Base-by-base conservation (phyloP, 37 sponge, comb jelly and placozoan species). In the Dysidea cf. avara region DNA sequence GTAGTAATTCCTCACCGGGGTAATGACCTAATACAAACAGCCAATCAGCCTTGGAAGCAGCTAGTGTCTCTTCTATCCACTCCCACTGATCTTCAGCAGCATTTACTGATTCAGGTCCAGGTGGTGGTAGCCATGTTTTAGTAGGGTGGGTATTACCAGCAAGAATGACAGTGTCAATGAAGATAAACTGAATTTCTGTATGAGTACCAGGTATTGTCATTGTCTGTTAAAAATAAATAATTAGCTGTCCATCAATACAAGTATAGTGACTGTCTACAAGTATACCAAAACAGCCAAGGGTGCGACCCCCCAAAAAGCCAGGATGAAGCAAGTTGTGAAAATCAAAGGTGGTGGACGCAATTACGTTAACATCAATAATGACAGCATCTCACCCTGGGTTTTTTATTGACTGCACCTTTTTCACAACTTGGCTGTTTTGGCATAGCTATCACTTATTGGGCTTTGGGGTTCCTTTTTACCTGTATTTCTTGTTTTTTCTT, bases 131-230 rank as follows among this genome's bases (percentile, higher is more conserved):
- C 14, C 36, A 53, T 25, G 84, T 65, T 11, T 54, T 31, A 26
- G 31, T 32, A 35, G 83, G 87, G 43, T 94, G 72, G 7, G 94
- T 74, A 22, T 82, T 49, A 14, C 94, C 94, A 75, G 80, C 75
- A 37, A 94, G 69, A 5, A 94, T 16, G 20, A 94, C 74, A 33
- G 94, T 94, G 70, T 94, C 94, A 43, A 94, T 94, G 70, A 86
- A 82, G 62, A 94, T 77, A 68, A 94, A 56, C 66, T 85, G 75
- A 18, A 94, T 69, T n/a, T 61, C 80, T 11, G 54, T 50, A n/a
- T 64, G 31, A 3, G 80, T 66, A 11, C 79, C 77, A 21, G 72
- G 78, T 31, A 91, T 69, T 14, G 75, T 25, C 20, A 86, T 39
- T 2, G 72, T 80, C 81, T 82, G 58, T 56, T 13, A 9, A 43